phyloP scores from a whole-genome alignment of 2,888 invertebrate species.

The Serrognathus titanus region DNA sequence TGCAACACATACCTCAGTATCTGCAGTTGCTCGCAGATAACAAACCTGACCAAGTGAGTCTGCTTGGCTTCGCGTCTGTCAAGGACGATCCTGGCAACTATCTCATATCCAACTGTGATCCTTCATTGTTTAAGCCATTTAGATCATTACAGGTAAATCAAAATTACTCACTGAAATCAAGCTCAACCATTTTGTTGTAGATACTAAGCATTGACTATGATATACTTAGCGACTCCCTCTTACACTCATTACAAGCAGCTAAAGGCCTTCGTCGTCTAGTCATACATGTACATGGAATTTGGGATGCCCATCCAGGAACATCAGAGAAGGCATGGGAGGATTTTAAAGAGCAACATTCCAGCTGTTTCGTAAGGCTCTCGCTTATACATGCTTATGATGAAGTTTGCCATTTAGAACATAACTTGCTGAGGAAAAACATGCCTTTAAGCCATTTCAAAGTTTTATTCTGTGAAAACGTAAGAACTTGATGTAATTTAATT shows the following conservation, averaged over 20 bases:
- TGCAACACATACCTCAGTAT: conserved; percentile 38
- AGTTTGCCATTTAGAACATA: conserved; percentile 57
- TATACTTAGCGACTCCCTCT: conserved; percentile 51
- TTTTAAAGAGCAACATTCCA: conserved; percentile 54
- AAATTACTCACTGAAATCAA: not conserved
- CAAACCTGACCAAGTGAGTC: conserved; percentile 55
- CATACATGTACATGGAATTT: conserved; percentile 68
- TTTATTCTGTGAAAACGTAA: conserved; percentile 67
- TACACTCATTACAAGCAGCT: conserved; percentile 40
- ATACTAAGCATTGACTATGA: conserved; percentile 58
- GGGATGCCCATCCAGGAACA: conserved; percentile 60
- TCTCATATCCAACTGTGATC: conserved; percentile 55
- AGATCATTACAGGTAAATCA: conserved; percentile 53
- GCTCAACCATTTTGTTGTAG: conserved; percentile 31
- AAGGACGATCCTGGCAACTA: conserved; percentile 71
- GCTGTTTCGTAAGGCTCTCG: conserved; percentile 58
- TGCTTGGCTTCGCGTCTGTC: conserved; percentile 67
- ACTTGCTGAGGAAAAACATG: conserved; percentile 65
- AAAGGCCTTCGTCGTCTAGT: conserved; percentile 57
- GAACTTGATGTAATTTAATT: conserved; percentile 22
- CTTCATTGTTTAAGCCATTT: conserved; percentile 58
- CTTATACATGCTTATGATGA: conserved; percentile 69
- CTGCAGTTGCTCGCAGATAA: conserved; percentile 39
- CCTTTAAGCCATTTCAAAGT: conserved; percentile 70
- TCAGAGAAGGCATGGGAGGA: conserved; percentile 62